Evolutionary conservation across 2,113 vertebrate genomes (phyloP).

Genomic region (Chrysemys picta): DNA sequence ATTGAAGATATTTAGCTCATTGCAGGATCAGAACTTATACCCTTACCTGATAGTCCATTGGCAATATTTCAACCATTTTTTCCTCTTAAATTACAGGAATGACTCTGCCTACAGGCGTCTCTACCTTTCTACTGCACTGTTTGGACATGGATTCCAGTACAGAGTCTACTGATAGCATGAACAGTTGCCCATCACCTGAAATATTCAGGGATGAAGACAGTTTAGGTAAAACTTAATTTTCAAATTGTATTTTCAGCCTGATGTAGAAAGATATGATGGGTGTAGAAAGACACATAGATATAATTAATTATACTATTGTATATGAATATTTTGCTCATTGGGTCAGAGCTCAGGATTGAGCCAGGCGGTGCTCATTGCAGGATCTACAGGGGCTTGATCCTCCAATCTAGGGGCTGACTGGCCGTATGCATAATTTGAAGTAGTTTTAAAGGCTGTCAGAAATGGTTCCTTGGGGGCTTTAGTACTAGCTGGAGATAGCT

Average conservation of each 20-base stretch:
- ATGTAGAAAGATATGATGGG: not conserved
- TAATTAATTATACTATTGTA: not conserved
- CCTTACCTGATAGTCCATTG: not conserved
- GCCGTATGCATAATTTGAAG: not conserved
- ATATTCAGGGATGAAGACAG: slow-evolving; percentile 80
- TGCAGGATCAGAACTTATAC: not conserved
- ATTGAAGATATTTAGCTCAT: not conserved
- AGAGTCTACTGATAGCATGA: slow-evolving; percentile 42
- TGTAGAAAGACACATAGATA: not conserved
- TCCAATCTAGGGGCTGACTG: not conserved
- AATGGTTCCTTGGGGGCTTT: not conserved
- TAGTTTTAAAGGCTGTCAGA: not conserved
- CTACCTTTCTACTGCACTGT: slow-evolving; percentile 75
- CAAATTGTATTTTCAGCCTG: not conserved
- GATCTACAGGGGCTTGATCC: not conserved
- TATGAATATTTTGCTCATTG: rapidly evolving
- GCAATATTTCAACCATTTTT: not conserved
- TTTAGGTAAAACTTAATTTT: slow-evolving; percentile 71
- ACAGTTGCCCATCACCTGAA: slow-evolving; percentile 84
- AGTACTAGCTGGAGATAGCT: not conserved
- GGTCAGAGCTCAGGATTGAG: not conserved
- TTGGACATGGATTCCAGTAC: slow-evolving; percentile 68
- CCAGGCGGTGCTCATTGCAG: not conserved
- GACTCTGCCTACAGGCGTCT: slow-evolving; percentile 77
- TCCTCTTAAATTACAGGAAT: slow-evolving; percentile 69